Evolutionary conservation across 2,888 invertebrate genomes (phyloP), one percentile per base, ranked within the genome.

Genomic region (Antitype chi): DNA sequence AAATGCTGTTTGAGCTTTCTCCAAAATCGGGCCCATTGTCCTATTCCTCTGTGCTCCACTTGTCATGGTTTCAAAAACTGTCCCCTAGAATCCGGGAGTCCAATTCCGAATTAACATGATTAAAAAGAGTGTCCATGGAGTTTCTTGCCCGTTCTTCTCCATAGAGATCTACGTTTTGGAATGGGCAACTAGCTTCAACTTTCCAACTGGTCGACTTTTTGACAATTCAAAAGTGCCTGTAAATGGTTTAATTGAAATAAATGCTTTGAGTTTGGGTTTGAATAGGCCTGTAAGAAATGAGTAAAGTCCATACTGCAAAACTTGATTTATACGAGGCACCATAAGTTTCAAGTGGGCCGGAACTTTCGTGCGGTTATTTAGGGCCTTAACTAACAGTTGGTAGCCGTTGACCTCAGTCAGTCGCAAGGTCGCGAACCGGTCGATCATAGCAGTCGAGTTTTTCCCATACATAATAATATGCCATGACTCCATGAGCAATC

Each of bases 381-480:
- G 28, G 66, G 62, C 62, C 25, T 17, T 76, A 43, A 43, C 23
- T 25, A 49, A 15, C 25, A 43, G 60, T 47, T 47, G 49, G 7
- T 70, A 82, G 23, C 23, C 13, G 52, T 28, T 86, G 64, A 68
- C 86, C 83, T 86, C 63, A 32, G 47, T 57, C 32, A 20, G 38
- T 7, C 55, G n/a, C 86, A 82, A 83, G 83, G 83, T 71, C 86
- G 49, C 53, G 13, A 32, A 59, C 67, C 78, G 84, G 68, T 83
- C 83, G 83, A 85, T 78, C 25, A 62, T 71, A 74, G 38, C n/a
- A 17, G 17, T 11, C 25, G 47, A 68, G 47, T 70, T 60, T 55
- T 59, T 60, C 32, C 67, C 63, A 82, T 71, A 60, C 47, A 55
- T 52, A n/a, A n/a, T n/a, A n/a, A n/a, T n/a, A 43, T 32, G 28